Conservation (phyloP, 2,797 vertebrate genomes). For the Sebastiscus tertius region DNA sequence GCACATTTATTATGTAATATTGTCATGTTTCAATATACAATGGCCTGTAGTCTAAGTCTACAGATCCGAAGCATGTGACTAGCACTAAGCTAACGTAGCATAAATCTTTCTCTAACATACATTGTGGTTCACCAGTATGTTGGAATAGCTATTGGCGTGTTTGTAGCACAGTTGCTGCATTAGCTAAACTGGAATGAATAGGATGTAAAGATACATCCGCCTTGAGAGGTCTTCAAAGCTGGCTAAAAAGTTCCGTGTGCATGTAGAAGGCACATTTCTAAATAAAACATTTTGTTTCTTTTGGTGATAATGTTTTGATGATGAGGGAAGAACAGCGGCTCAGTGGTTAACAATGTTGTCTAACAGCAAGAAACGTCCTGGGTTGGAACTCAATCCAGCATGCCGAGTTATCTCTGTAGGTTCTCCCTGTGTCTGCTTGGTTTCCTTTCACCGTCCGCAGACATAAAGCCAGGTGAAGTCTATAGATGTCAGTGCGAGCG, state of each 20-base stretch:
- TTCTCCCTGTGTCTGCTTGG: not conserved
- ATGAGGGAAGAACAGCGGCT: not conserved
- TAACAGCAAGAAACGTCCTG: not conserved
- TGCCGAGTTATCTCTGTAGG: not conserved
- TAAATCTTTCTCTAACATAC: not conserved
- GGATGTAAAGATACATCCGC: not conserved
- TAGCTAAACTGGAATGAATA: not conserved
- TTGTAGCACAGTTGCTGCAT: not conserved
- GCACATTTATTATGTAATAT: not conserved
- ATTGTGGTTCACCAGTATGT: not conserved
- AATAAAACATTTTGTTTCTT: not conserved
- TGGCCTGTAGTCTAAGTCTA: not conserved
- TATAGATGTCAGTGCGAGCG: not conserved
- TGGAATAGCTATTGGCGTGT: not conserved
- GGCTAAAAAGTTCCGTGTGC: not conserved
- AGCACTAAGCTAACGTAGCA: not conserved
- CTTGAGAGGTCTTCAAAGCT: not conserved
- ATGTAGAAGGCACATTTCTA: constrained; percentile 13
- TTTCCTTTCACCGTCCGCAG: not conserved
- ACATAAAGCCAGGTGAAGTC: no score
- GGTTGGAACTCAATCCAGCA: no score
- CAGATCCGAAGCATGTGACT: not conserved
- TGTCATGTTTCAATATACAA: not conserved
- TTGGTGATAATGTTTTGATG: not conserved
- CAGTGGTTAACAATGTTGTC: not conserved